Evolutionary conservation across 2,797 vertebrate species (phyloP).

Genomic region (Pelodytes ibericus): DNA sequence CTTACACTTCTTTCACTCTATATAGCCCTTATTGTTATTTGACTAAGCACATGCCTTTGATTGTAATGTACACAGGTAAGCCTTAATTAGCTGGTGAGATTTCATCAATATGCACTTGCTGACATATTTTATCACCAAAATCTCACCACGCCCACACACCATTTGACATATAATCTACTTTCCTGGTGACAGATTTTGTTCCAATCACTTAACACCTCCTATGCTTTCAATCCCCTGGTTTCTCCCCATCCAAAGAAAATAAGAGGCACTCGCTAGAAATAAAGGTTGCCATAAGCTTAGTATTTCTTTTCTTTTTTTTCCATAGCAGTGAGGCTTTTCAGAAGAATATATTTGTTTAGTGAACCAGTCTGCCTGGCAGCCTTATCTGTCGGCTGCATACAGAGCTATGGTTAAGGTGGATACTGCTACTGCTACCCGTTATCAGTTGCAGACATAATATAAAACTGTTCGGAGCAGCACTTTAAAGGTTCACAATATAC

Average conservation of each 20-base stretch:
- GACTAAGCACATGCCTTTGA: background rate
- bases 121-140: constrained; percentile 17
- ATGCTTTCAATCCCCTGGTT: background rate
- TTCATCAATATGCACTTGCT: background rate
- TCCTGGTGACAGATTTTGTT: constrained; percentile 9
- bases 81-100: background rate
- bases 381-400: constrained; percentile 43
- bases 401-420: background rate
- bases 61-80: background rate
- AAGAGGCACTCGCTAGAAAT: background rate
- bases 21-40: background rate
- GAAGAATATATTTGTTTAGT: constrained; percentile 17
- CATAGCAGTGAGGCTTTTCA: constrained; percentile 4
- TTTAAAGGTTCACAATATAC: background rate
- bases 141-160: constrained; percentile 14
- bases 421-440: too few relatives aligned
- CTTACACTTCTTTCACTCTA: background rate
- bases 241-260: background rate
- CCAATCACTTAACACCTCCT: constrained; percentile 15
- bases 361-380: constrained; percentile 26
- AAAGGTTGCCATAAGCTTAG: background rate
- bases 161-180: constrained; percentile 1
- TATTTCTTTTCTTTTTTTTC: background rate
- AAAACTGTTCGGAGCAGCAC: constrained; percentile 2
- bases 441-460: constrained; percentile 31